A percentile compares a stretch with the other conserved stretches of the same genome.
Evolutionary conservation across 2,888 invertebrate species (phyloP).

Genomic region (Beris chalybata): DNA sequence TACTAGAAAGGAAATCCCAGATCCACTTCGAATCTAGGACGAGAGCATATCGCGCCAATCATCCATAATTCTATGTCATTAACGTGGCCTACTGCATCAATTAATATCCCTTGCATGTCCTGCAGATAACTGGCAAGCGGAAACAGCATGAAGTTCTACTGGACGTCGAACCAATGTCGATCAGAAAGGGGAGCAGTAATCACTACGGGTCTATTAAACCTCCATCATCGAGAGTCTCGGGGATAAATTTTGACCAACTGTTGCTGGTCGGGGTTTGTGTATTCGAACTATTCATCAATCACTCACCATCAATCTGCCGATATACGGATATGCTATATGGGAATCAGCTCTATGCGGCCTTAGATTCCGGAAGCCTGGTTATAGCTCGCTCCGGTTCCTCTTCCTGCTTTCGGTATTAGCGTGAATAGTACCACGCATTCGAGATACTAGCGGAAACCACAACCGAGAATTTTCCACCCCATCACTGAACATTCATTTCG

Average conservation of each 20-base stretch:
- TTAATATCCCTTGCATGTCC: conserved; percentile 26
- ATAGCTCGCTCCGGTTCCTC: too few species aligned
- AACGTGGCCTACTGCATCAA: conserved; percentile 28
- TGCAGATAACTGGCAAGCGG: conserved; percentile 23
- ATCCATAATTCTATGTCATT: conserved; percentile 29
- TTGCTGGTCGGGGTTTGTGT: conserved; percentile 6
- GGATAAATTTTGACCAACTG: conserved; percentile 14
- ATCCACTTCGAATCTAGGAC: too few species aligned
- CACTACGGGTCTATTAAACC: conserved; percentile 15
- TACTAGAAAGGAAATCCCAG: too few species aligned
- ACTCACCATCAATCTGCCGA: conserved; percentile 6
- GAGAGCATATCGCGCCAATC: conserved; percentile 19
- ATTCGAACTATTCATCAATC: conserved; percentile 23
- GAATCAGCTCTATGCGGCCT: too few species aligned
- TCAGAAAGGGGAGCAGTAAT: not conserved
- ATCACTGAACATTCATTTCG: too few species aligned
- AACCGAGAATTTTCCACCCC: too few species aligned
- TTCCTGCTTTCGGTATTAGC: too few species aligned
- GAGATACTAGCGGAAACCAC: too few species aligned
- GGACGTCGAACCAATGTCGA: not conserved
- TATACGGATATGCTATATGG: too few species aligned
- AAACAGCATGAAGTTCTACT: not conserved
- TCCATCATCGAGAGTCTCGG: conserved; percentile 7
- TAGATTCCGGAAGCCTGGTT: too few species aligned
- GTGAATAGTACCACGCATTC: too few species aligned